Conservation (phyloP, 2,888 invertebrate genomes). For the Hyalella azteca region DNA sequence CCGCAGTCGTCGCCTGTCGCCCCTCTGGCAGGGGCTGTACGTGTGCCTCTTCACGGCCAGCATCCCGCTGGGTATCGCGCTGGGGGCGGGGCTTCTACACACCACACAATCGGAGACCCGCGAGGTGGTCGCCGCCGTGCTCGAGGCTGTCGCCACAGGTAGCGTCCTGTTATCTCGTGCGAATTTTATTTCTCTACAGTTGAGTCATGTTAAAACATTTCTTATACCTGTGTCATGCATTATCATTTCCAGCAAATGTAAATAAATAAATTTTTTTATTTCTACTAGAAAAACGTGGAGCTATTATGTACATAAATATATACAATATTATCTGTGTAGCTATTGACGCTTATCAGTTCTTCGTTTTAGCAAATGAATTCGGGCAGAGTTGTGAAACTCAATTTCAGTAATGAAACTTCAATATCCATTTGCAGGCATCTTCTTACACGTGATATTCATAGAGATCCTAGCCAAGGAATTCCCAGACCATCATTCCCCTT, state of each 20-base stretch:
- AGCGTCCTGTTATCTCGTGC: not conserved
- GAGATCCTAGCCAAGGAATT: slow-evolving; percentile 56
- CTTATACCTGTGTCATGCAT: no score
- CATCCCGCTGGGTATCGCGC: slow-evolving; percentile 52
- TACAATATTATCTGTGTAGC: no score
- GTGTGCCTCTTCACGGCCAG: slow-evolving; percentile 47
- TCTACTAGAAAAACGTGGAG: no score
- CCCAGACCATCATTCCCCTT: slow-evolving; percentile 39
- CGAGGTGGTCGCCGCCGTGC: slow-evolving; percentile 51
- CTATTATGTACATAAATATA: no score
- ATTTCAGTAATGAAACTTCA: not conserved
- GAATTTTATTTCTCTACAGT: not conserved
- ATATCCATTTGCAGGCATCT: slow-evolving; percentile 43
- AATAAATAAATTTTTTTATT: no score
- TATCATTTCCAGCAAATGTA: no score
- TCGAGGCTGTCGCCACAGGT: slow-evolving; percentile 57
- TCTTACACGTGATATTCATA: slow-evolving; percentile 56
- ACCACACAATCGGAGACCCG: slow-evolving; percentile 46
- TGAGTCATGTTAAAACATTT: not conserved
- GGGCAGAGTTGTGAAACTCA: not conserved
- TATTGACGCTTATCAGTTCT: no score
- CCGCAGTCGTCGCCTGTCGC: slow-evolving; percentile 31
- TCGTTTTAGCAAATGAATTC: no score
- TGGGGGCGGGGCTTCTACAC: slow-evolving; percentile 52
- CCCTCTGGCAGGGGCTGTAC: slow-evolving; percentile 34